Base-by-base conservation (phyloP, 2,888 invertebrate genomes). In the Drosophila kambysellisi region DNA sequence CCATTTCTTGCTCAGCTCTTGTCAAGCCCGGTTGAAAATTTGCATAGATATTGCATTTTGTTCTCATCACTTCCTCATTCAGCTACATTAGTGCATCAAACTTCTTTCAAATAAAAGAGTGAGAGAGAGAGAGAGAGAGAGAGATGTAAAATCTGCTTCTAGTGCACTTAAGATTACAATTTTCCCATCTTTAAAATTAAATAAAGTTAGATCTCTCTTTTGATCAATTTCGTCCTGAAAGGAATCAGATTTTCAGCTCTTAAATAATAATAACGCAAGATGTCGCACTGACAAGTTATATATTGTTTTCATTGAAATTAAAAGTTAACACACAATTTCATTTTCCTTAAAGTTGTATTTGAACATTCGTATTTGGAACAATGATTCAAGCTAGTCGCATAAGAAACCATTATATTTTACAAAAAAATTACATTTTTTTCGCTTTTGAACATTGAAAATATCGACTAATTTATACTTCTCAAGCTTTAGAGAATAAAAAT, bases 1-100 rank as follows among this genome's bases (percentile, higher is more conserved):
- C 51, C 51, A 59, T 60, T 66, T 32, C n/a, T 52, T 61, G 30
- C 53, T 20, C 20, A 33, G 39, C 15, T 50, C 46, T 43, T 70
- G 46, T 41, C 63, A 58, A 63, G 60, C 61, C 52, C 46, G 63
- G 33, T 62, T 61, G 32, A 3, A 29, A 58, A 67, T 53, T 67
- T 56, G 41, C 48, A 20, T 52, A 60, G 30, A n/a, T 20, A n/a
- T 54, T 54, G 29, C 12, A 41, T 52, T n/a, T 56, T 52, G 29
- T 63, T 37, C 46, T 58, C 54, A 54, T 56, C 41, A 50, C 48
- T 67, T 41, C 37, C 58, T 57, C 70, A 79, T 69, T 81, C 37
- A 69, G 57, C 48, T 74, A 4, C 29, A 17, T 15, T 35, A 54
- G 60, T 72, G 48, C 56, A 73, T 59, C 68, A 65, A 58, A 51